Percentiles rank a stretch among this genome's conserved stretches.
Evolutionary conservation across 2,888 invertebrate genomes (phyloP).

Genomic region (Euclidia mi): DNA sequence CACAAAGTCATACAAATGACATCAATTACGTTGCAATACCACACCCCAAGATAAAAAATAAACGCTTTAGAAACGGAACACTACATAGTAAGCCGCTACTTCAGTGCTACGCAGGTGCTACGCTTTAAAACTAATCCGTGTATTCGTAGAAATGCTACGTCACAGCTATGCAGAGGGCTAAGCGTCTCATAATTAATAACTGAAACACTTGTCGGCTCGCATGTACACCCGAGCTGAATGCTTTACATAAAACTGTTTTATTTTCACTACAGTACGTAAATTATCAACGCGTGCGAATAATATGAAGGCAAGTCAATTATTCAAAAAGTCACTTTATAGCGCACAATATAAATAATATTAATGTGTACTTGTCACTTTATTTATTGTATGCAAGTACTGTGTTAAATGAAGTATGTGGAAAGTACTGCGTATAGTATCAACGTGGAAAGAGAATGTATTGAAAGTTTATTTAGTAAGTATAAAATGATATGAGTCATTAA

Average conservation of each 20-base stretch:
- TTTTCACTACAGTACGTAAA: slow-evolving; percentile 10
- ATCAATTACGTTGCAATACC: too few species aligned
- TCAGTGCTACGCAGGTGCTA: slow-evolving; percentile 45
- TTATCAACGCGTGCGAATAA: slow-evolving; percentile 13
- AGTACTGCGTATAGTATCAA: too few species aligned
- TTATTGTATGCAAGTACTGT: neutral
- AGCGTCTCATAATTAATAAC: slow-evolving; percentile 38
- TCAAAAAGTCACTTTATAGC: slow-evolving; percentile 12
- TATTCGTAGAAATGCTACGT: slow-evolving; percentile 28
- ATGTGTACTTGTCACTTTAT: neutral
- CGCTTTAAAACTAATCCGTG: slow-evolving; percentile 36
- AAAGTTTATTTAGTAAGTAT: too few species aligned
- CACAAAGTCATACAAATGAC: too few species aligned
- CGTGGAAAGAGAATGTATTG: too few species aligned
- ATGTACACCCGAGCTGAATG: neutral
- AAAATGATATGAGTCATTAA: too few species aligned
- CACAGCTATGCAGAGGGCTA: slow-evolving; percentile 4
- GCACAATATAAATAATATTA: neutral
- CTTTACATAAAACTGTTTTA: neutral
- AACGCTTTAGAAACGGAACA: slow-evolving; percentile 4
- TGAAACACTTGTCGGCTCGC: slow-evolving; percentile 3
- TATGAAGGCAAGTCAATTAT: slow-evolving; percentile 13
- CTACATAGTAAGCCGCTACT: slow-evolving; percentile 5
- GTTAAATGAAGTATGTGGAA: too few species aligned
- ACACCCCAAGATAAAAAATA: neutral